Evolutionary conservation across 2,888 invertebrate species (phyloP).

Genomic region (Hydrotaea cyrtoneurina): DNA sequence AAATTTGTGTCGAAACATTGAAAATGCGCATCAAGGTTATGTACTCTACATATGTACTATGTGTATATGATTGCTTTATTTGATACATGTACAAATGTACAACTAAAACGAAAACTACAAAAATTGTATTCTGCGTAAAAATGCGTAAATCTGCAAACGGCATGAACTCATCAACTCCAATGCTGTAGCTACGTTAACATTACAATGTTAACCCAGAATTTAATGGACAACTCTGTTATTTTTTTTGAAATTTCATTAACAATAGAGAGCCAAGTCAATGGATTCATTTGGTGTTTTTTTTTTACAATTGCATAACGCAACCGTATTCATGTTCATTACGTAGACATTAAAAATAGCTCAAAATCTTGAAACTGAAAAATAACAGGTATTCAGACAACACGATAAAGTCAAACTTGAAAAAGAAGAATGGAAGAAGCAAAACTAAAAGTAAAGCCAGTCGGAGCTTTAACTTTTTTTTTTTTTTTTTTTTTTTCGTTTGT

Average conservation of each 20-base stretch:
- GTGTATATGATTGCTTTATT: too few species aligned
- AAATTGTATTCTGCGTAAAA: background rate
- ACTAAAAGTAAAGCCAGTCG: background rate
- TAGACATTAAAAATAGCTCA: background rate
- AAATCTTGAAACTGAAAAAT: background rate
- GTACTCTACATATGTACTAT: too few species aligned
- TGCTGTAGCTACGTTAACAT: too few species aligned
- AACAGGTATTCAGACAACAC: background rate
- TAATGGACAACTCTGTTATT: too few species aligned
- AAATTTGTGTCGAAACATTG: constrained; percentile 42
- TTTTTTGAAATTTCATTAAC: too few species aligned
- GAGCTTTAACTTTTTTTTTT: background rate
- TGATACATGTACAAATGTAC: too few species aligned
- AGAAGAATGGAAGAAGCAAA: background rate
- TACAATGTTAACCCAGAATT: too few species aligned
- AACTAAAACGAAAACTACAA: background rate
- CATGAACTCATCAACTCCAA: too few species aligned
- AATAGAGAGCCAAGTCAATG: too few species aligned
- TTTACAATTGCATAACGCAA: too few species aligned
- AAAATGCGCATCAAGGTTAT: constrained; percentile 40
- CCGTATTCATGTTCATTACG: background rate
- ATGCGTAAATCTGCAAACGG: background rate
- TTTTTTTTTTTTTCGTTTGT: too few species aligned
- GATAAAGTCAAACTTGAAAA: background rate
- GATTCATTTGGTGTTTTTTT: too few species aligned